Base-by-base conservation (phyloP, 2,113 vertebrate genomes). In the Strix uralensis region DNA sequence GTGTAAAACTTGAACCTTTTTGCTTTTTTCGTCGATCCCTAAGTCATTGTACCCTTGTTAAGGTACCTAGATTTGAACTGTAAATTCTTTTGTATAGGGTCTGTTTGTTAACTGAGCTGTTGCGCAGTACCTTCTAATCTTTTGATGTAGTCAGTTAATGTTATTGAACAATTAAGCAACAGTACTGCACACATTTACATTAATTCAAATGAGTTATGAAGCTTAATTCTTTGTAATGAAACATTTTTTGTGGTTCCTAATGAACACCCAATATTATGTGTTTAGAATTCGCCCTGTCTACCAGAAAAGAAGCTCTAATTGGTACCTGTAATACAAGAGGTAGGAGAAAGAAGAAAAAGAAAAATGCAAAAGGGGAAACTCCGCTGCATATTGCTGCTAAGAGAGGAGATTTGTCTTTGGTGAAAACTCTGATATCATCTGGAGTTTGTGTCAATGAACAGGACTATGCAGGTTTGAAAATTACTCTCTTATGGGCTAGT, bases 381-480 rank as follows among this genome's bases (percentile, higher is more conserved):
- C 72, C 2, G 9, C 97, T 99, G 63, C 98, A 99, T 92, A 47
- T 86, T 81, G 98, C 98, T 70, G 98, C 98, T 86, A 98, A 13
- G 81, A 99, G 90, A 95, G 95, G 97, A 97, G 79, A 99, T 85
- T 69, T 99, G 72, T 80, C 94, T 66, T 93, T 88, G 54, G 98
- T 98, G 89, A 98, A 96, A 97, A 55, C 40, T n/a, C 97, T 99
- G 2, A 96, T 99, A 96, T 94, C 98, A 54, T 98, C 97, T 95
- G 99, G 98, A 94, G 95, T 98, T 86, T 84, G 96, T 87, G 96
- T 99, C 77, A 98, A 99, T 97, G 81, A 96, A 23, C 93, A 98
- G 89, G 98, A 99, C 90, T 73, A 98, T 87, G 98, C 98, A 99
- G 99, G 99, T 99, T 86, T 97, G 97, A 59, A 84, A 93, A 67